Conservation (phyloP, 2,888 invertebrate genomes). For the Trichopria drosophilae region DNA sequence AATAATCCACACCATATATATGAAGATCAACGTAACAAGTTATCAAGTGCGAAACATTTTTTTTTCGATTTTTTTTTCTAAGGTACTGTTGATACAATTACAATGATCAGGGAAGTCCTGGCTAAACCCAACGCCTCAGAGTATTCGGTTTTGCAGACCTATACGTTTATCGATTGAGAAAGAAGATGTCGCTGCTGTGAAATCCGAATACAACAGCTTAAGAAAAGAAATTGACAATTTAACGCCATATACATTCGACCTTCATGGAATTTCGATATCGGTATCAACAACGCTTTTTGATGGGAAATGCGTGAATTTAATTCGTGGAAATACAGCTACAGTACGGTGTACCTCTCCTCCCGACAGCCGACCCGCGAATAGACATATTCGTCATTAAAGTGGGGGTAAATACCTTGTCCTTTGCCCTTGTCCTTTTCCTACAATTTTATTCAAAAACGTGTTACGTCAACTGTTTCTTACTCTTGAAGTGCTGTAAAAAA, state of each 20-base stretch:
- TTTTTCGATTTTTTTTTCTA: background rate
- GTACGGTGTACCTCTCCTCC: background rate
- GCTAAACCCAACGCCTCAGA: too few relatives aligned
- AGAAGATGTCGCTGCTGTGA: background rate
- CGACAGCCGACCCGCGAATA: too few relatives aligned
- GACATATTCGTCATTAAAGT: too few relatives aligned
- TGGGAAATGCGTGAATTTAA: background rate
- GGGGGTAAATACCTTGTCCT: too few relatives aligned
- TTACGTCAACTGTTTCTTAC: too few relatives aligned
- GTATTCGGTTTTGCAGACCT: too few relatives aligned
- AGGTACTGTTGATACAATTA: background rate
- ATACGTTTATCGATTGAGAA: slow-evolving; percentile 1
- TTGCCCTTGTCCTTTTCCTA: too few relatives aligned
- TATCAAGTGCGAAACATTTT: background rate
- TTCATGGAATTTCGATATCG: background rate
- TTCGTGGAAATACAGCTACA: slow-evolving; percentile 1
- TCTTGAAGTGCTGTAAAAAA: too few relatives aligned
- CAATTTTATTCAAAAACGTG: too few relatives aligned
- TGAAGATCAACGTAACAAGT: background rate
- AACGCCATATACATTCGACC: background rate
- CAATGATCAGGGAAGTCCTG: background rate
- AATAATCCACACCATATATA: slow-evolving; percentile 3
- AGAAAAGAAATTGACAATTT: background rate
- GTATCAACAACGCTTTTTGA: background rate
- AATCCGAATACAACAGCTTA: background rate